phyloP scores from a whole-genome alignment of 2,888 invertebrate species.

The Pseudococcus viburni region DNA sequence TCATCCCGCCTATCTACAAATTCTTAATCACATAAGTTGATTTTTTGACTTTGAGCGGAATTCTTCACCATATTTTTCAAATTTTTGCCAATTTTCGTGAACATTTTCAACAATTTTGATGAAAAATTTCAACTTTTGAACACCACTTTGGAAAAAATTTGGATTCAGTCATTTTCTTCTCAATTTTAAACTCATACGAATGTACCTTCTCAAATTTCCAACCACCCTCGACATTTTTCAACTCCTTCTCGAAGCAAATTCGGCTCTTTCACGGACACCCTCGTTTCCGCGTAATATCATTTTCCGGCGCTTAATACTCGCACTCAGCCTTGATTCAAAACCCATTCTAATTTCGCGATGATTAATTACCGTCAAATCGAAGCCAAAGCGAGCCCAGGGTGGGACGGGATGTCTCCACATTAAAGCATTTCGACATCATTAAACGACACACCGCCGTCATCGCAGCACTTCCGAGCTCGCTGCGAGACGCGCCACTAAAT shows the following conservation, averaged over 20 bases:
- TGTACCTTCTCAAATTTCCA: too few relatives aligned
- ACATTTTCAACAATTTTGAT: too few relatives aligned
- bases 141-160: too few relatives aligned
- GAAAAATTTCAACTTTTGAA: too few relatives aligned
- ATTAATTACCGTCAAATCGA: slow-evolving; percentile 16
- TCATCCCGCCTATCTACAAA: too few relatives aligned
- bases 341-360: background rate
- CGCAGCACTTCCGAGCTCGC: background rate
- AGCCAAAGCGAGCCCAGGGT: background rate
- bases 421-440: slow-evolving; percentile 16
- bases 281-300: background rate
- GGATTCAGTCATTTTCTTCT: too few relatives aligned
- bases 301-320: background rate
- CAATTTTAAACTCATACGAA: too few relatives aligned
- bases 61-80: too few relatives aligned
- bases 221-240: background rate
- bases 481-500: background rate
- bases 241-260: background rate
- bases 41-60: too few relatives aligned
- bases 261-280: background rate
- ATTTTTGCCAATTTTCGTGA: too few relatives aligned
- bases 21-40: too few relatives aligned
- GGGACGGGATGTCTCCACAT: background rate
- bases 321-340: background rate
- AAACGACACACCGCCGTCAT: background rate